Evolutionary conservation across 2,797 vertebrate genomes (phyloP).

Genomic region (Poeciliopsis turneri): DNA sequence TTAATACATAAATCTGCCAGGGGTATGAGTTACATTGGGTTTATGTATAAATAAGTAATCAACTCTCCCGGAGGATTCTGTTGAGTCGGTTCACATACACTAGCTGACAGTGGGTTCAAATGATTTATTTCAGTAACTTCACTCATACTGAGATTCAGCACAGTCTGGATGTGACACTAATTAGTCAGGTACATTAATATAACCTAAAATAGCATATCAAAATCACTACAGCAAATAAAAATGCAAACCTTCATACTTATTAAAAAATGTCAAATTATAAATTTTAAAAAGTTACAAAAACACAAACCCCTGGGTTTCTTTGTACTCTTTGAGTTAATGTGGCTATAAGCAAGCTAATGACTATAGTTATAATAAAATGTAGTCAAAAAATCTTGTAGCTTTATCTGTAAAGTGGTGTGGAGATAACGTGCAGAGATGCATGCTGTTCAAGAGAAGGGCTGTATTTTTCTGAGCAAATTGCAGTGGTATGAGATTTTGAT

Average conservation of each 20-base stretch:
- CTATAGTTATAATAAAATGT: background rate
- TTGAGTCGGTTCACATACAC: no score
- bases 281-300: background rate
- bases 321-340: background rate
- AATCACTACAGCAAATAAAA: background rate
- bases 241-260: background rate
- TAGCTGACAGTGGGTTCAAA: background rate
- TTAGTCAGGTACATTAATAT: background rate
- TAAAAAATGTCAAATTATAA: background rate
- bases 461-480: slow-evolving; percentile 60
- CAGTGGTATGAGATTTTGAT: slow-evolving; percentile 42
- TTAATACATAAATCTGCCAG: background rate
- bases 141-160: no score
- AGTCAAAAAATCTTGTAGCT: slow-evolving; percentile 17
- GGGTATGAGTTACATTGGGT: background rate
- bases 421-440: slow-evolving; percentile 38
- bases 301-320: background rate
- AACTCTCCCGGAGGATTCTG: no score
- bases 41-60: background rate
- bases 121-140: background rate
- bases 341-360: background rate
- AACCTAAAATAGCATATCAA: background rate
- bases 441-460: slow-evolving; percentile 42
- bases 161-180: background rate
- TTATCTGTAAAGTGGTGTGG: slow-evolving; percentile 45